Evolutionary conservation across 2,888 invertebrate genomes (phyloP).

Genomic region (Thymelicus acteon): DNA sequence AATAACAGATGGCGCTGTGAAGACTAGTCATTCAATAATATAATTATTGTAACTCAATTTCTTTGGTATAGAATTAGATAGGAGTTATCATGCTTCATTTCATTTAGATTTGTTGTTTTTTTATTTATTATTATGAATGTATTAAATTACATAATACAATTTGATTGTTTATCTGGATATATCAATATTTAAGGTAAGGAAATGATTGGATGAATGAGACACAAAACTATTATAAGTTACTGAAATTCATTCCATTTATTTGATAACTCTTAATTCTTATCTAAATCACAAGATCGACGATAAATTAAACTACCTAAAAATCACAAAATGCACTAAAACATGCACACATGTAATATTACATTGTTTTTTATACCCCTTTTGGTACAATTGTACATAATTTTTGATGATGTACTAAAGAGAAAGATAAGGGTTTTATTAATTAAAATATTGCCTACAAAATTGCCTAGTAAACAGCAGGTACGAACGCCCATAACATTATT

Average conservation of each 20-base stretch:
- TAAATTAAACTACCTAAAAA: slow-evolving; percentile 84
- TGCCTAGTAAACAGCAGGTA: slow-evolving; percentile 58
- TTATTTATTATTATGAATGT: too few relatives aligned
- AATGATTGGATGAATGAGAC: neutral
- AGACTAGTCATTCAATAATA: neutral
- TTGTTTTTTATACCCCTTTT: slow-evolving; percentile 77
- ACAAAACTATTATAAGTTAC: slow-evolving; percentile 39
- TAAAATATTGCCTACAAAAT: slow-evolving; percentile 64
- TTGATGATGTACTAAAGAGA: slow-evolving; percentile 65
- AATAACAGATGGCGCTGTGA: slow-evolving; percentile 51
- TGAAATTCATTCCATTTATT: slow-evolving; percentile 69
- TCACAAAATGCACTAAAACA: slow-evolving; percentile 86
- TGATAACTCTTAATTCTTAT: slow-evolving; percentile 63
- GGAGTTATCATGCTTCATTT: too few relatives aligned
- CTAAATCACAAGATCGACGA: slow-evolving; percentile 84
- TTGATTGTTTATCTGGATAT: neutral
- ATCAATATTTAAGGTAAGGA: neutral
- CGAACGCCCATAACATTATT: slow-evolving; percentile 36
- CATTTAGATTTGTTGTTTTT: too few relatives aligned
- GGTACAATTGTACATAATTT: slow-evolving; percentile 74
- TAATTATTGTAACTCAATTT: too few relatives aligned
- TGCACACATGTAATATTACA: slow-evolving; percentile 81
- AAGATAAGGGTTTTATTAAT: slow-evolving; percentile 59
- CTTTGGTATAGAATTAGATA: too few relatives aligned
- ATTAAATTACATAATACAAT: too few relatives aligned